Evolutionary conservation across 2,888 invertebrate species (phyloP).

Genomic region (Bursaphelenchus okinawaensis): DNA sequence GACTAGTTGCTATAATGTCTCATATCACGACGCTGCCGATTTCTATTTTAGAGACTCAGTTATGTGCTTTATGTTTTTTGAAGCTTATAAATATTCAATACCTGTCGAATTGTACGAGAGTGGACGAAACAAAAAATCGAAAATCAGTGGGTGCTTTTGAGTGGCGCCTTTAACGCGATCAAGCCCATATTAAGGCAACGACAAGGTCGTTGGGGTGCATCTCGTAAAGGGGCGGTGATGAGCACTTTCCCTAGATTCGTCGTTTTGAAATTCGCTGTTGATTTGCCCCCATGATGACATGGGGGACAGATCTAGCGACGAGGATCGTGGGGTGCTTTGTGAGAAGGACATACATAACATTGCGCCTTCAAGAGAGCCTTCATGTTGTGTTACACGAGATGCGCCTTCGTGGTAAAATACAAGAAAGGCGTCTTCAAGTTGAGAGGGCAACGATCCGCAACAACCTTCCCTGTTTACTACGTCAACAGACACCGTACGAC

Average conservation of each 20-base stretch:
- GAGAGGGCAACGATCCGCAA: too few species aligned
- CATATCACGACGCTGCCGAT: not conserved
- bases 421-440: too few species aligned
- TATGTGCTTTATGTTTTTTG: not conserved
- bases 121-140: not conserved
- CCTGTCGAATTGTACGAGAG: not conserved
- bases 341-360: too few species aligned
- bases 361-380: not conserved
- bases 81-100: constrained; percentile 2
- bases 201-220: not conserved
- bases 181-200: not conserved
- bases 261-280: too few species aligned
- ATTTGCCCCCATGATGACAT: not conserved
- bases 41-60: not conserved
- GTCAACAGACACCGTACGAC: not conserved
- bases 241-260: too few species aligned
- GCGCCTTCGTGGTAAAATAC: too few species aligned
- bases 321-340: too few species aligned
- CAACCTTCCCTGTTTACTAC: too few species aligned
- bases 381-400: too few species aligned
- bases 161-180: not conserved
- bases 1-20: too few species aligned
- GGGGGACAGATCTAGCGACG: not conserved
- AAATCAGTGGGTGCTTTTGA: not conserved
- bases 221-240: too few species aligned